Evolutionary conservation across 2,113 vertebrate species (phyloP), one percentile per base, ranked within the genome.

Genomic region (Abramis brama): DNA sequence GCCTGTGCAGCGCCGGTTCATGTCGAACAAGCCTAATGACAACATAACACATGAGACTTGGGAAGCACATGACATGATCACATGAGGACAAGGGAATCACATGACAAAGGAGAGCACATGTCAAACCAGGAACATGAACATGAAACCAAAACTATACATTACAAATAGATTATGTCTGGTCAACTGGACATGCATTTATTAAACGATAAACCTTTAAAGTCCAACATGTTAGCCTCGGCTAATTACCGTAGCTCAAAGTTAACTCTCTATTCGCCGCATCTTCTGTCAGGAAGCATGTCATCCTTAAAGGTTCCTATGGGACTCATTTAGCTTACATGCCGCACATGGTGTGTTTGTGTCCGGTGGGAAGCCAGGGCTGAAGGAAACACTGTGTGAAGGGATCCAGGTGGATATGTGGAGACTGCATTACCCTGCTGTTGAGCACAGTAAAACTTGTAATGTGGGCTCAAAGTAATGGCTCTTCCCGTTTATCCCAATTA

Each of bases 401-500:
- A 30, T 64, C 10, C 39, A 47, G 84, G 21, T n/a, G 50, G 23
- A 47, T 21, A 30, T 70, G 23, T 6, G n/a, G 59, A 81, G n/a
- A 21, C 30, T 74, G 19, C 45, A 47, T 1, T 60, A 12, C 25
- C 15, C 23, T 55, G 78, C 39, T 75, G 21, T 47, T 30, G 33
- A 39, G 85, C 43, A 7, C 33, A 33, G 21, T 82, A 71, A 78
- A 59, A 43, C 45, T 25, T 17, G n/a, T 81, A 85, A 82, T 60
- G 81, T 43, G 68, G 71, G 70, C 43, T 70, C 70, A 62, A 27
- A 68, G 17, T 78, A 84, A 82, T 79, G 57, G 11, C 60, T 52
- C 50, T 39, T 52, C 15, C 70, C 79, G 30, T 85, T 83, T 83
- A 76, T 83, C 33, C 82, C 47, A 86, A 87, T 90, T 80, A 91